Conservation (phyloP, 2,888 invertebrate species). For the Amphimallon solstitiale region DNA sequence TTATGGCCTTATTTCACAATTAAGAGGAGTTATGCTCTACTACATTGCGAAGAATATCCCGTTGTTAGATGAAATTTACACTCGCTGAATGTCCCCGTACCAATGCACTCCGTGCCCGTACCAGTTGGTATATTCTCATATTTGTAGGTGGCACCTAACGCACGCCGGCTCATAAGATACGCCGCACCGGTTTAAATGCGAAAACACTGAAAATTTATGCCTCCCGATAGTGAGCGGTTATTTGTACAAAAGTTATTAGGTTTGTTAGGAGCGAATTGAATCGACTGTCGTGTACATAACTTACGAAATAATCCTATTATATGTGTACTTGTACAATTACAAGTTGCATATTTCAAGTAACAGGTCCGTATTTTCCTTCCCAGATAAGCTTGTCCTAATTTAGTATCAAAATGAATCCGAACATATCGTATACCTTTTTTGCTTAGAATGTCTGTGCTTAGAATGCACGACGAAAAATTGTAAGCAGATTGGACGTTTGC, state of each 20-base stretch:
- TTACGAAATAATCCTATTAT: conserved; percentile 21
- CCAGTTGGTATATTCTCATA: conserved; percentile 12
- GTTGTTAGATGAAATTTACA: conserved; percentile 33
- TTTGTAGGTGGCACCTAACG: conserved; percentile 30
- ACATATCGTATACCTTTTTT: too few relatives aligned
- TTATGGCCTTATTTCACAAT: conserved; percentile 26
- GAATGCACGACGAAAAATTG: too few relatives aligned
- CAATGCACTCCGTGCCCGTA: conserved; percentile 1
- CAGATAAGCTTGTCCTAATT: too few relatives aligned
- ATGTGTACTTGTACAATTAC: not conserved
- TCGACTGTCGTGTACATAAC: conserved; percentile 1
- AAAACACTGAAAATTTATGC: conserved; percentile 32
- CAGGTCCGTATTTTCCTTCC: conserved; percentile 10
- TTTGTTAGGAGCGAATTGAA: conserved; percentile 30
- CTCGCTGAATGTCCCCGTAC: too few relatives aligned
- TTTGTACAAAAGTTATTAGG: conserved; percentile 32
- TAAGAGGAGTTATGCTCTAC: conserved; percentile 27
- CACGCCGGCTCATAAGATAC: conserved; percentile 23
- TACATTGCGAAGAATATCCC: conserved; percentile 16
- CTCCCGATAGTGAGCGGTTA: conserved; percentile 20
- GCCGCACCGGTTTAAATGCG: conserved; percentile 28
- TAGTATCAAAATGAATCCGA: too few relatives aligned
- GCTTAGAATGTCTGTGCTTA: too few relatives aligned
- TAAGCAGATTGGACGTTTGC: too few relatives aligned
- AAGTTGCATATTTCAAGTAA: not conserved